These are phyloP conservation scores for Tylochromis polylepis DNA, from an alignment of 2,113 vertebrate species.

Conservation along the genomic window DNA sequence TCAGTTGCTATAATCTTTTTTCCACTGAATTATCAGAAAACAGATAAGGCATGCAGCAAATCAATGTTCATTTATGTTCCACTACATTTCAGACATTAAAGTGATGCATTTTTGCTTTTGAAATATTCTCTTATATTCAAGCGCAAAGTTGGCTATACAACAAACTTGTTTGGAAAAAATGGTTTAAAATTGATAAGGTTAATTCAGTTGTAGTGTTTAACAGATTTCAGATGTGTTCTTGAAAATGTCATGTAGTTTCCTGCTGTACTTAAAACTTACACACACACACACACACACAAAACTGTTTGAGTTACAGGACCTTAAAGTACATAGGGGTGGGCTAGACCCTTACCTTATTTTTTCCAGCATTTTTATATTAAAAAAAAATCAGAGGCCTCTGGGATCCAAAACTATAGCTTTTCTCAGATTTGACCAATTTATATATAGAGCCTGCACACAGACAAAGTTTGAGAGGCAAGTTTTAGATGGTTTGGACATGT, in stretches of 20 bases:
- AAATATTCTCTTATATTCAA: background rate
- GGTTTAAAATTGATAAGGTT: accelerated
- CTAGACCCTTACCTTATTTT: background rate
- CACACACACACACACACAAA: too few species aligned
- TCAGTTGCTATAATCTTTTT: background rate
- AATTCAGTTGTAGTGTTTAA: background rate
- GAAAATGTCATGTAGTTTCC: background rate
- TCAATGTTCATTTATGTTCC: background rate
- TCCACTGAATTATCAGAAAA: background rate
- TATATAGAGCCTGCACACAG: background rate
- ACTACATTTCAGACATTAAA: background rate
- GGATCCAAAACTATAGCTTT: accelerated
- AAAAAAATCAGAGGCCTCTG: background rate
- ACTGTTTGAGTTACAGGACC: too few species aligned
- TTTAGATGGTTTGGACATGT: background rate
- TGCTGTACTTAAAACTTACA: background rate
- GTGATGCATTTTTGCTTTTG: background rate
- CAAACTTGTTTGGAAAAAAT: background rate
- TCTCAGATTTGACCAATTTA: background rate
- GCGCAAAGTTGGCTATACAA: background rate
- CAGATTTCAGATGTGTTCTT: background rate
- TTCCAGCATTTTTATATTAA: background rate
- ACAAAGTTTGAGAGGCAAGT: background rate
- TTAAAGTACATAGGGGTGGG: too few species aligned
- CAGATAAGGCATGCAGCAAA: background rate